phyloP scores from a whole-genome alignment of 2,113 vertebrate genomes.

The Sialia sialis region DNA sequence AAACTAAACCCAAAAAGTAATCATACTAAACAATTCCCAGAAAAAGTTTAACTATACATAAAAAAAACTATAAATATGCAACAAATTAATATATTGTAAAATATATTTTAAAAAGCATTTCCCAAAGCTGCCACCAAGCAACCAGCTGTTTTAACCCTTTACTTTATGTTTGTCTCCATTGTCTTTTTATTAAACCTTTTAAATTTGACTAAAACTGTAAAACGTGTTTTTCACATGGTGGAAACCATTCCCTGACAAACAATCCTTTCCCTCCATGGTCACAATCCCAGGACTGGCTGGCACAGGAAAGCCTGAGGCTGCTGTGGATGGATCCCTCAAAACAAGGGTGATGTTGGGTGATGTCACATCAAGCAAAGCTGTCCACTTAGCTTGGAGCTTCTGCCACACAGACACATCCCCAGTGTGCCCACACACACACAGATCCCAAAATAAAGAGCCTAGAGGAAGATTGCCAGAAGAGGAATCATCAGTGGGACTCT shows the following conservation, averaged over 20 bases:
- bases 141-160: no score
- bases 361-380: neutral
- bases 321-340: neutral
- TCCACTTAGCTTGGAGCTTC: neutral
- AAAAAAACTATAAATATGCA: no score
- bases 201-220: no score
- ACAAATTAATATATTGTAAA: no score
- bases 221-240: no score
- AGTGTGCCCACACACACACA: fast-evolving
- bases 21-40: no score
- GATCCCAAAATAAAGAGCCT: neutral
- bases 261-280: neutral
- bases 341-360: neutral
- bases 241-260: neutral
- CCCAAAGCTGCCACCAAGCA: no score
- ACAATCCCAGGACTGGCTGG: neutral
- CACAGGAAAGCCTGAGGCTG: neutral
- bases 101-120: no score
- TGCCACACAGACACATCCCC: neutral
- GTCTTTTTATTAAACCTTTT: no score
- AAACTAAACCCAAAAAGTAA: no score
- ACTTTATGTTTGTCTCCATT: no score
- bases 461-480: neutral
- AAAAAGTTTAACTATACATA: no score
- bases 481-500: neutral